Evolutionary conservation across 2,113 vertebrate genomes (phyloP).

Genomic region (Stegastes partitus): DNA sequence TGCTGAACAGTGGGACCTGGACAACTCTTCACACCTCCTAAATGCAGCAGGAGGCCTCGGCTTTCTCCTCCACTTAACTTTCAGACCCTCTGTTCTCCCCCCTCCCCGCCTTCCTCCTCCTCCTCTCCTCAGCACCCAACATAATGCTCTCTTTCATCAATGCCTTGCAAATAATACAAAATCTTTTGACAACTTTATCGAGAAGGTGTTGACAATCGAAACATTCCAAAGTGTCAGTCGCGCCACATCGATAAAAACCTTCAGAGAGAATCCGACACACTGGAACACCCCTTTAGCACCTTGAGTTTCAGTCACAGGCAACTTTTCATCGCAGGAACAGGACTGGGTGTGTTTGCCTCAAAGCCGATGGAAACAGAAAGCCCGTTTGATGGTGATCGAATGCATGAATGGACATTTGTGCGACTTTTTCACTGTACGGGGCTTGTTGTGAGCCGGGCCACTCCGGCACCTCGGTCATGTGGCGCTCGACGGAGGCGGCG

Average conservation of each 20-base stretch:
- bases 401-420: slow-evolving; percentile 76
- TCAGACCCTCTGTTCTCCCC: slow-evolving; percentile 17
- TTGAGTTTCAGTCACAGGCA: slow-evolving; percentile 58
- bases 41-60: slow-evolving; percentile 68
- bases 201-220: slow-evolving; percentile 67
- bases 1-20: slow-evolving; percentile 65
- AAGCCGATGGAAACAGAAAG: slow-evolving; percentile 62
- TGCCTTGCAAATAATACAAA: slow-evolving; percentile 60
- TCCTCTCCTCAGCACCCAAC: slow-evolving; percentile 19
- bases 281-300: slow-evolving; percentile 50
- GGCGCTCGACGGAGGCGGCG: slow-evolving; percentile 23
- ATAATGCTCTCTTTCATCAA: slow-evolving; percentile 80
- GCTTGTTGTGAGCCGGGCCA: slow-evolving; percentile 40
- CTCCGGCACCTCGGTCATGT: slow-evolving; percentile 10
- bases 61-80: slow-evolving; percentile 59
- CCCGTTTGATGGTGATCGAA: slow-evolving; percentile 67
- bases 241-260: slow-evolving; percentile 47
- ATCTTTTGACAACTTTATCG: slow-evolving; percentile 64
- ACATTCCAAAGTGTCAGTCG: slow-evolving; percentile 50
- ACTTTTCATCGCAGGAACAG: slow-evolving; percentile 78
- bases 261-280: slow-evolving; percentile 44
- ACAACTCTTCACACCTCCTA: slow-evolving; percentile 76
- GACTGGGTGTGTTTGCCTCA: slow-evolving; percentile 60
- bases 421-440: slow-evolving; percentile 46
- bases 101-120: too few species aligned